Base-by-base conservation (phyloP, 2,797 vertebrate species). In the Sphenodon punctatus region DNA sequence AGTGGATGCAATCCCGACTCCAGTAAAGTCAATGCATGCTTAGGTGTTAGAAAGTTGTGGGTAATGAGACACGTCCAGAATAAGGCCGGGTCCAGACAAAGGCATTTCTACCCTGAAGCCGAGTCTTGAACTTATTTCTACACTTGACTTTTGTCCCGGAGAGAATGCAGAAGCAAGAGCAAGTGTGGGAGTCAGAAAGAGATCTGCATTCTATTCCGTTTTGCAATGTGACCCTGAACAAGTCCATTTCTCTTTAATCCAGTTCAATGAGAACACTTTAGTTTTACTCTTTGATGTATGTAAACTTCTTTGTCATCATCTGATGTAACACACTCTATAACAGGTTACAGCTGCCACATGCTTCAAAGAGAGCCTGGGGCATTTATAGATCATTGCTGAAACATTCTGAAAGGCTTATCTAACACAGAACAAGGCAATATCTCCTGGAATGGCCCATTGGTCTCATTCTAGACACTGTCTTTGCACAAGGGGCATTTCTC, bases 381-480 rank as follows among this genome's bases (percentile, higher is more conserved):
- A 85, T 61, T 49, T 77, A 78, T 91, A 93, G 51, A 83, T 55
- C 76, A 5, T 30, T 59, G 58, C 30, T 82, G 71, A 76, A 38
- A 2, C 1, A 0, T 25, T 71, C 14, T 66, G 51, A 17, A 6
- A 59, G 27, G 67, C 48, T 68, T 61, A 4, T 38, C 84, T 25
- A 4, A 27, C 22, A 6, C 0, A 13, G 56, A 51, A 16, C 0
- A 3, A 67, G 19, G 10, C 53, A 36, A 11, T 27, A 19, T 71
- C 22, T 83, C n/a, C 15, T 66, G 39, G 73, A 70, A 65, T 45
- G 59, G 75, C 48, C 5, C 5, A 6, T 25, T 78, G 68, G 63
- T 49, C 76, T 42, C 3, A 6, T 49, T 14, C 74, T 43, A 69
- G 22, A 36, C 0, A 49, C 46, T 14, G 39, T 19, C 83, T 82